These are phyloP conservation scores for Tromatobia lineatoria DNA, from an alignment of 2,888 invertebrate species.

Conservation along the genomic window DNA sequence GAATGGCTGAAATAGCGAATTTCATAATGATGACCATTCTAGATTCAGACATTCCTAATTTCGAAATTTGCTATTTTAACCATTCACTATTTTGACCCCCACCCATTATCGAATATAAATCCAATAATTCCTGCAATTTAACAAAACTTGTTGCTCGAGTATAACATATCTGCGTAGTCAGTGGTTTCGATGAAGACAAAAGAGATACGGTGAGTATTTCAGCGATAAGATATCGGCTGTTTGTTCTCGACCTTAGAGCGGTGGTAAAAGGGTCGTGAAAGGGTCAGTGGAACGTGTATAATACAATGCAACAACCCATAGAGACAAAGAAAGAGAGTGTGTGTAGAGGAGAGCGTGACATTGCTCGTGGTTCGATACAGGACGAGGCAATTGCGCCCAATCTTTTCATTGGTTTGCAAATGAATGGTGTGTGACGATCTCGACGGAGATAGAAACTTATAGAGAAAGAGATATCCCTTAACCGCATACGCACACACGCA, in stretches of 20 bases:
- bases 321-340: too few relatives aligned
- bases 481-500: neutral
- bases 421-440: constrained; percentile 70
- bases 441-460: constrained; percentile 40
- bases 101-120: too few relatives aligned
- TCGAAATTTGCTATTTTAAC: too few relatives aligned
- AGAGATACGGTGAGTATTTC: neutral
- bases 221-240: neutral
- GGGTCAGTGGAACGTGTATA: constrained; percentile 64
- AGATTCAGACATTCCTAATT: too few relatives aligned
- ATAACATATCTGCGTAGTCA: neutral
- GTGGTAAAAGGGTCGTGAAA: constrained; percentile 16
- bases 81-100: too few relatives aligned
- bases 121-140: neutral
- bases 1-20: too few relatives aligned
- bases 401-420: constrained; percentile 81
- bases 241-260: constrained; percentile 14
- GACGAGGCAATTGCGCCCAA: constrained; percentile 82
- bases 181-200: neutral
- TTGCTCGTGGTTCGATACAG: constrained; percentile 75
- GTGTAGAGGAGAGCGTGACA: neutral
- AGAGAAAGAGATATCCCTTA: constrained; percentile 12
- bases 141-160: neutral
- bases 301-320: neutral
- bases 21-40: too few relatives aligned